These are phyloP conservation scores for Pararge aegeria DNA, from an alignment of 1,140 invertebrate species.

Conservation along the genomic window DNA sequence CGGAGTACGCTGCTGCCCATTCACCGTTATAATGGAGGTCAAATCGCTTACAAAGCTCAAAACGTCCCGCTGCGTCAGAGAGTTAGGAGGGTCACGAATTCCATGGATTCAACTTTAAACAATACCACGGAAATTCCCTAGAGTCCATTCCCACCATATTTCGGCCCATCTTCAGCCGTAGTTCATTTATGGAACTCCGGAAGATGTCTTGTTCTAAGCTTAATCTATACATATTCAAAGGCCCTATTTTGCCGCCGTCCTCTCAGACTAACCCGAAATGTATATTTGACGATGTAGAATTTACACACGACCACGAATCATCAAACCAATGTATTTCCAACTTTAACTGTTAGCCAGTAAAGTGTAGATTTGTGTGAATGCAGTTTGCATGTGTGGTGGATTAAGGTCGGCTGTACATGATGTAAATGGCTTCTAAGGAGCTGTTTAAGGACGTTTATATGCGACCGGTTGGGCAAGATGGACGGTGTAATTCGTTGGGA, in stretches of 20 bases:
- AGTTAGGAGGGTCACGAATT: too few species aligned
- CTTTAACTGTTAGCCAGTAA: background rate
- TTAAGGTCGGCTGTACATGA: constrained; percentile 11
- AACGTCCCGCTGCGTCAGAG: too few species aligned
- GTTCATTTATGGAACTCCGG: constrained; percentile 18
- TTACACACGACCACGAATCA: constrained; percentile 6
- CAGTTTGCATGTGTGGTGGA: background rate
- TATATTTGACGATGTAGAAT: constrained; percentile 57
- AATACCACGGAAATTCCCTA: background rate
- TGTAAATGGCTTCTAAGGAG: constrained; percentile 45
- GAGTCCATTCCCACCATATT: background rate
- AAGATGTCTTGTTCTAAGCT: constrained; percentile 24
- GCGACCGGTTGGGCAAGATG: constrained; percentile 22
- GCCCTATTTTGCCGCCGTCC: constrained; percentile 34
- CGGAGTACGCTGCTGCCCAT: too few species aligned
- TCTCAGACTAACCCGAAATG: constrained; percentile 54
- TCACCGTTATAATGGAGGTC: too few species aligned
- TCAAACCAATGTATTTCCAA: background rate
- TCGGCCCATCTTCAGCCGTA: constrained; percentile 10
- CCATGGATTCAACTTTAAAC: background rate
- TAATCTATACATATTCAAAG: constrained; percentile 56
- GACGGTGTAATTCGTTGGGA: constrained; percentile 26
- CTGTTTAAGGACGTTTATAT: constrained; percentile 32
- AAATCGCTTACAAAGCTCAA: too few species aligned
- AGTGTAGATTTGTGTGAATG: background rate